phyloP scores from a whole-genome alignment of 1,140 invertebrate species.

The Bombus breviceps region DNA sequence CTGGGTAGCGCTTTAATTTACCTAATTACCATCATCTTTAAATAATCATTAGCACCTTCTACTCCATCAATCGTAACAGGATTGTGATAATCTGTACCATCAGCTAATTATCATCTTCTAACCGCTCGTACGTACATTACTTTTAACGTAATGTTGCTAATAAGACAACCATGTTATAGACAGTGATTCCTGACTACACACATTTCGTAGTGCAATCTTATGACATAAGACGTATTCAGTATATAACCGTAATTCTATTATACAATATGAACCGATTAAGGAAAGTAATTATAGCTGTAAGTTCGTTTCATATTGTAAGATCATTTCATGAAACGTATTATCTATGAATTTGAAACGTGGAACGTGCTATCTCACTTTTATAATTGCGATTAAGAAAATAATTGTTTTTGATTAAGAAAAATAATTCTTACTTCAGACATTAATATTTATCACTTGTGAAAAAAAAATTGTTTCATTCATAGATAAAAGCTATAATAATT shows the following conservation, averaged over 20 bases:
- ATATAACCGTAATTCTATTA: neutral
- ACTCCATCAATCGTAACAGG: neutral
- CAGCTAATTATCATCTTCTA: slow-evolving; percentile 20
- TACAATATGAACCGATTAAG: neutral
- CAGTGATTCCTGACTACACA: neutral
- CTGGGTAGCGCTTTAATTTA: slow-evolving; percentile 19
- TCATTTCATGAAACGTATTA: neutral
- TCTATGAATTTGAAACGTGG: too few species aligned
- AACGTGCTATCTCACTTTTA: neutral
- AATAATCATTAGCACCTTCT: slow-evolving; percentile 31
- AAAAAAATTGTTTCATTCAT: neutral
- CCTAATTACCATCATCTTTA: slow-evolving; percentile 9
- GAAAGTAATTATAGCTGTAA: neutral
- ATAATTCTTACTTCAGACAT: neutral
- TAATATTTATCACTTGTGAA: neutral
- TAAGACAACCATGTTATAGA: neutral
- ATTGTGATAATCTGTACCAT: slow-evolving; percentile 13
- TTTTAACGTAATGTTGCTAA: slow-evolving; percentile 4
- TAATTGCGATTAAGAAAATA: neutral
- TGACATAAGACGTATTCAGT: neutral
- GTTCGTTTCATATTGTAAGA: neutral
- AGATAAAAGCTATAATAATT: neutral
- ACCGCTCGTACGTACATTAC: neutral
- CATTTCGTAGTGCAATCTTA: neutral
- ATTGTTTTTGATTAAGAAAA: neutral